A percentile compares a stretch with the other conserved stretches of the same genome.
phyloP scores from a whole-genome alignment of 35 echinoderm and acorn worm species.

The Heliocidaris tuberculata region DNA sequence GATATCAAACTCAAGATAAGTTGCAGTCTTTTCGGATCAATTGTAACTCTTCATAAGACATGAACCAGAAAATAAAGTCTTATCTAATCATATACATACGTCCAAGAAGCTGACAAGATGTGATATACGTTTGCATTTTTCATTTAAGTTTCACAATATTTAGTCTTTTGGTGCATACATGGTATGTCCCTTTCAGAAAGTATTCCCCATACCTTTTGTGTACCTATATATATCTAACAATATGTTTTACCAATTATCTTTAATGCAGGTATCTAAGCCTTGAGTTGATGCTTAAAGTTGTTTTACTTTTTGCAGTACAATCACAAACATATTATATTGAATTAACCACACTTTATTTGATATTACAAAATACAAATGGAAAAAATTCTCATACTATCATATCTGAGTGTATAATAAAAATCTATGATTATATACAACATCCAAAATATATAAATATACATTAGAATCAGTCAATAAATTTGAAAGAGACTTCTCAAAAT shows the following conservation, averaged over 20 bases:
- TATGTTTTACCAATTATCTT: neutral
- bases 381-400: neutral
- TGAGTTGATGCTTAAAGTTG: neutral
- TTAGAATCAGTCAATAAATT: neutral
- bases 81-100: too few relatives aligned
- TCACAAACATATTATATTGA: neutral
- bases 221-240: too few relatives aligned
- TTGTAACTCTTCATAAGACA: too few relatives aligned
- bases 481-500: neutral
- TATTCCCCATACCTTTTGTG: too few relatives aligned
- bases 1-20: too few relatives aligned
- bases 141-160: too few relatives aligned
- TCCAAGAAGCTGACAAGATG: too few relatives aligned
- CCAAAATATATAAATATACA: constrained; percentile 19
- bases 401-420: neutral
- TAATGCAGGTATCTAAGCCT: neutral
- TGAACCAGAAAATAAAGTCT: too few relatives aligned
- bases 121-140: too few relatives aligned
- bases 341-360: neutral
- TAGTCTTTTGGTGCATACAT: too few relatives aligned
- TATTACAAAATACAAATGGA: constrained; percentile 1
- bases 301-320: neutral
- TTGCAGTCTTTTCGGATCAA: too few relatives aligned
- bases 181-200: too few relatives aligned
- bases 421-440: neutral